phyloP scores from a whole-genome alignment of 2,113 vertebrate genomes.

The Ctenomys sociabilis region DNA sequence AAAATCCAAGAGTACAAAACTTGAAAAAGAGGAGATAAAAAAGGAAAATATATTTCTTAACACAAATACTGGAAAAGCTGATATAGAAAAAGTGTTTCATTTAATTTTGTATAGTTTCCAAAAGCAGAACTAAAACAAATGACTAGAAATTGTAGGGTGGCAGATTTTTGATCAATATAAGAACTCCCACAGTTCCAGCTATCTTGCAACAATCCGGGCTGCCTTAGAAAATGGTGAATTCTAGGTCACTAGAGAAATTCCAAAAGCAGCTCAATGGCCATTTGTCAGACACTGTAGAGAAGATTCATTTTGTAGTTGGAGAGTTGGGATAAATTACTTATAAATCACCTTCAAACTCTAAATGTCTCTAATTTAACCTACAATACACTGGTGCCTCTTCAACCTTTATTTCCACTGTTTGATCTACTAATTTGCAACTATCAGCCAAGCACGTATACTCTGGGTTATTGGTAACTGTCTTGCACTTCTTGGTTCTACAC shows the following conservation, averaged over 20 bases:
- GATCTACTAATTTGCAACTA: background rate
- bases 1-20: background rate
- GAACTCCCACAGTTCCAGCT: background rate
- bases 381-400: background rate
- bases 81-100: background rate
- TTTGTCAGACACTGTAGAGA: background rate
- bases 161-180: background rate
- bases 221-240: background rate
- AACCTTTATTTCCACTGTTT: background rate
- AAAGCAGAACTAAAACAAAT: slow-evolving; percentile 54
- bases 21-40: slow-evolving; percentile 46
- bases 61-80: background rate
- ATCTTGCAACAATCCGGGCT: background rate
- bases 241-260: slow-evolving; percentile 23
- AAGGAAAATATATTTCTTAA: background rate
- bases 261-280: background rate
- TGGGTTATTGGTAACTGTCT: background rate
- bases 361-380: background rate
- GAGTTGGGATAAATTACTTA: background rate
- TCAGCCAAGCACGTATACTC: background rate
- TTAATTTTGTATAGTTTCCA: slow-evolving; percentile 27
- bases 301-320: background rate
- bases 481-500: background rate
- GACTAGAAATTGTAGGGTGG: background rate
- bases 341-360: slow-evolving; percentile 33